Evolutionary conservation across 2,888 invertebrate species (phyloP), one percentile per base, ranked within the genome.

Genomic region (Criorhina ranunculi): DNA sequence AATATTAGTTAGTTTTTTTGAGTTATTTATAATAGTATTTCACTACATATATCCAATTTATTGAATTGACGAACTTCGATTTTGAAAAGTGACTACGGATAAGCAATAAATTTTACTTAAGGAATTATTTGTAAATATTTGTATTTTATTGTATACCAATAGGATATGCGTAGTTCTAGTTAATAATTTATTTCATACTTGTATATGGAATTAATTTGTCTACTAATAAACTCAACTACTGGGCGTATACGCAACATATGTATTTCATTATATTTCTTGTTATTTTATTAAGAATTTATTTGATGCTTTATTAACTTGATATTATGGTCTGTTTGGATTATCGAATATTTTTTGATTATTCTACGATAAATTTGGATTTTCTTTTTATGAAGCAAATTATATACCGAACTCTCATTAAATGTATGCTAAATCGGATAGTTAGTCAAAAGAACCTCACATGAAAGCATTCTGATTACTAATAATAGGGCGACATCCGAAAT

Each of bases 241-340:
- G 33, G 73, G 79, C 73, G 62, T 75, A 53, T 85, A 75, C 51
- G 75, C 69, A 79, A 85, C 66, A 64, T 64, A 67, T 75, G 79
- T 69, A 66, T 72, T 78, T 31, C 4, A 66, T 72, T 62, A 53
- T 37, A 33, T 49, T 57, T 42, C 46, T 81, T 44, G 5, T 53
- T 51, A 46, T 70, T 57, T 76, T 15, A 15, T 44, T 57, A 42
- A 12, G 6, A 24, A 31, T 55, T 42, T 62, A 7, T 62, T 62
- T 42, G 46, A n/a, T 42, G 40, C 19, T 40, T 57, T 31, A 57
- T n/a, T 33, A 51, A 60, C n/a, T 57, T 62, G 8, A 35, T 17
- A 42, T 17, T 31, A 33, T n/a, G 1, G 15, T 12, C n/a, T 33
- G 29, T 15, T 46, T 53, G 29, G 31, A 15, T 40, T 42, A 29